Evolutionary conservation across 2,113 vertebrate genomes (phyloP), one percentile per base, ranked within the genome.

Genomic region (Pangasianodon gigas): DNA sequence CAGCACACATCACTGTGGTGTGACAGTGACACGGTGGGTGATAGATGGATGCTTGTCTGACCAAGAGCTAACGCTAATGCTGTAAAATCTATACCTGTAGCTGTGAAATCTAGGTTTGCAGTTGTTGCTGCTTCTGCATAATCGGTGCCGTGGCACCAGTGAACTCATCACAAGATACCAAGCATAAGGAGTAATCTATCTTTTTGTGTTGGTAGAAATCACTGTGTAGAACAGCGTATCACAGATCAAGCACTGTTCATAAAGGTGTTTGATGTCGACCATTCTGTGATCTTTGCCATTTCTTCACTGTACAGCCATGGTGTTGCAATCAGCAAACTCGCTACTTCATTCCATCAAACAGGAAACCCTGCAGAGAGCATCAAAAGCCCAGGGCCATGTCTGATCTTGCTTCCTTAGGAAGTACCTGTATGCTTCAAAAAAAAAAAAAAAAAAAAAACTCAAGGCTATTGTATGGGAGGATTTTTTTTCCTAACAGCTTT

Each of bases 91-190:
- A 24, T 48, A 44, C 41, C 46, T 21, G 21, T 21, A 46, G 21
- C 9, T 46, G 21, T 75, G 71, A 75, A 51, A 51, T n/a, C 48
- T n/a, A 19, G 46, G 51, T 54, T 79, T 52, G 26, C 14, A 52
- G 24, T 48, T 51, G 75, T 54, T 19, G 14, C 51, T 81, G 75
- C 75, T 16, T 75, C 79, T 46, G 86, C 62, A 54, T 95, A 95
- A 95, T 95, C 94, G 94, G 90, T 86, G 88, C 92, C 91, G 77
- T 92, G 91, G 91, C 93, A 87, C 91, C 94, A 95, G 94, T 94
- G 93, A 94, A 93, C 94, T 96, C 95, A 95, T 93, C 94, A 94
- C 92, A 94, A 92, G 95, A 92, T 93, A 94, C 86, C 88, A 90
- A 94, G 93, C 92, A 88, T 89, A 91, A 87, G 71, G 91, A 85